These are phyloP conservation scores for Pempheris klunzingeri DNA, from an alignment of 2,797 vertebrate genomes.

Conservation along the genomic window DNA sequence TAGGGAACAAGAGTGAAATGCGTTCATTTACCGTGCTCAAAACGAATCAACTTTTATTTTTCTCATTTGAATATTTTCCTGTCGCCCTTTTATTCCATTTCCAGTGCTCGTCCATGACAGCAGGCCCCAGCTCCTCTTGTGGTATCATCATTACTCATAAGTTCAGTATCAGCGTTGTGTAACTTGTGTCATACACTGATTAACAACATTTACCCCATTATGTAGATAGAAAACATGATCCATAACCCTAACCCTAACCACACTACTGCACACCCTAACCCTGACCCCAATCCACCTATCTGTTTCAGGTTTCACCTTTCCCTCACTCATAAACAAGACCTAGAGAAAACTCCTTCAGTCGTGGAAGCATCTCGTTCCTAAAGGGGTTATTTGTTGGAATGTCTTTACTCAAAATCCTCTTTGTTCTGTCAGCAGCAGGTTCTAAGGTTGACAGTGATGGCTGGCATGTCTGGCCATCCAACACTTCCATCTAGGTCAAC, in stretches of 20 bases:
- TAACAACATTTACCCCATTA: too few relatives aligned
- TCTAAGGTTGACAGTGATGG: neutral
- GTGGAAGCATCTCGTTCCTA: neutral
- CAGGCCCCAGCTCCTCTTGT: too few relatives aligned
- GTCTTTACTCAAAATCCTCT: neutral
- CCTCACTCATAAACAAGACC: neutral
- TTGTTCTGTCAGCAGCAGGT: neutral
- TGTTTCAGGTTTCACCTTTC: neutral
- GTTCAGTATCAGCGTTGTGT: too few relatives aligned
- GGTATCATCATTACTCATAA: too few relatives aligned
- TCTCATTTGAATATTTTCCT: too few relatives aligned
- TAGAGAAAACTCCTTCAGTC: neutral
- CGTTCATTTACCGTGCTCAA: too few relatives aligned
- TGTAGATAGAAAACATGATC: too few relatives aligned
- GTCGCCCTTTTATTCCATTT: too few relatives aligned
- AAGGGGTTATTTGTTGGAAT: neutral
- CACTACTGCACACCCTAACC: neutral
- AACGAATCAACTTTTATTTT: too few relatives aligned
- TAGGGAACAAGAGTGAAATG: too few relatives aligned
- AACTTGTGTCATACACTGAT: too few relatives aligned
- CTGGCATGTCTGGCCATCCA: neutral
- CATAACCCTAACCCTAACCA: neutral
- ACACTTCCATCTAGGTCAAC: neutral
- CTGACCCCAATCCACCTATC: neutral
- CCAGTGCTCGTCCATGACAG: too few relatives aligned